A percentile compares a stretch with the other conserved stretches of the same genome.
phyloP scores from a whole-genome alignment of 2,888 invertebrate species.

The Metellina segmentata region DNA sequence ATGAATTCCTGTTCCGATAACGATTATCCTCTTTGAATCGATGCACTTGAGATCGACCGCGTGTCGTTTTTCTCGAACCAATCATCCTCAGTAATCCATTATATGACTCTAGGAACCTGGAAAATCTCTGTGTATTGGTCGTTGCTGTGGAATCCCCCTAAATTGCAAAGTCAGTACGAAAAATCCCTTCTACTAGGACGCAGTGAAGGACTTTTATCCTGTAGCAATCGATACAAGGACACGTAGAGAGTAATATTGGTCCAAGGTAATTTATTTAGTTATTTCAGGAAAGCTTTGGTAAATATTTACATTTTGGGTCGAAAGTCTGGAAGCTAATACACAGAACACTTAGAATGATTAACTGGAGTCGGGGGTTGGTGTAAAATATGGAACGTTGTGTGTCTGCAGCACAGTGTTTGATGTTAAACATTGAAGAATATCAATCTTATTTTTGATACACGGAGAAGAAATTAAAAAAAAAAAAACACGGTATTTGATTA shows the following conservation, averaged over 20 bases:
- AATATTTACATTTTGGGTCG: neutral
- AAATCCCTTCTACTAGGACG: conserved; percentile 18
- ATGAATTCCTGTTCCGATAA: neutral
- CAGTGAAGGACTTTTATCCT: conserved; percentile 20
- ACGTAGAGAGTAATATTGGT: neutral
- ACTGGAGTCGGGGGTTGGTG: neutral
- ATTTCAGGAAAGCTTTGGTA: neutral
- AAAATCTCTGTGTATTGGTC: conserved; percentile 36
- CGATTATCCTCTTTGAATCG: neutral
- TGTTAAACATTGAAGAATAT: neutral
- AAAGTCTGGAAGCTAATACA: neutral
- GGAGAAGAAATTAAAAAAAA: neutral
- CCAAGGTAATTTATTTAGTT: neutral
- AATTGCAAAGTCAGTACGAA: conserved; percentile 41
- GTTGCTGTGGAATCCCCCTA: conserved; percentile 4
- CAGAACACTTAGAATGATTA: neutral
- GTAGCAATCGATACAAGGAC: conserved; percentile 1
- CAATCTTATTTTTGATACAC: neutral
- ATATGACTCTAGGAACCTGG: neutral
- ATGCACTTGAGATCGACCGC: neutral
- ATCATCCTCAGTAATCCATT: conserved; percentile 53
- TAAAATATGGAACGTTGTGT: neutral
- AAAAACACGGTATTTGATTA: neutral
- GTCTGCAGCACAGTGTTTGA: neutral
- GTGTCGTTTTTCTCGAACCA: conserved; percentile 8